Base-by-base conservation (phyloP, 1,140 invertebrate genomes). In the Cyrtorhinus lividipennis region DNA sequence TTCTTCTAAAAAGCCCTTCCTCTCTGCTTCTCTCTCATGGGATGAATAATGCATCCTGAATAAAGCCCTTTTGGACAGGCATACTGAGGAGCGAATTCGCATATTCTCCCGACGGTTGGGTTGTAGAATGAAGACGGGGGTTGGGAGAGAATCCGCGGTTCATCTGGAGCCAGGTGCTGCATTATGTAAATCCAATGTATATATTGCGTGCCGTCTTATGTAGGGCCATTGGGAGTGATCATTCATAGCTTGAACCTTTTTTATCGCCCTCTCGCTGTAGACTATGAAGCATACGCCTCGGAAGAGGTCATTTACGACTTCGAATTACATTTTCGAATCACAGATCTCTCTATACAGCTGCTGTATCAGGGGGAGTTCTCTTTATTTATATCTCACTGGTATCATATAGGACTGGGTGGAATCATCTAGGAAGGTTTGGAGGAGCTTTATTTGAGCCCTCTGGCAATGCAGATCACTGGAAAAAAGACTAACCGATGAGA, bases 111-210 rank as follows among this genome's bases (percentile, higher is more conserved):
- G 30, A 15, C 5, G 30, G 30, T 8, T 38, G 30, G 30, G 30
- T 38, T 5, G 30, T 8, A 38, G 30, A 38, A 38, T 53, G 18
- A 15, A 5, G 20, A 22, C 5, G 48, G 18, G 48, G 10, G 48
- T 13, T 12, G 20, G 48, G 48, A 53, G 20, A 53, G 8, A 20
- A 20, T 53, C 38, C 48, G 48, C 48, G 48, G 48, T 53, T 53
- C 48, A 53, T 53, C 48, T 53, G 48, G 48, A 22, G 20, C 48
- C 48, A 53, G 48, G 48, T 53, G 48, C 48, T 53, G 48, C 48
- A 53, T 53, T 53, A 53, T 53, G 48, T 53, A 53, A 53, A 53
- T 53, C 48, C 48, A 53, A 53, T 53, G 48, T 53, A 53, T 53
- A 53, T 53, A 53, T 53, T 20, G 48, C 48, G 8, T 53, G 48